Percentiles rank a stretch among this genome's conserved stretches.
These are phyloP conservation scores for Apodemus speciosus DNA, from an alignment of 2,113 vertebrate species.

Conservation along the genomic window DNA sequence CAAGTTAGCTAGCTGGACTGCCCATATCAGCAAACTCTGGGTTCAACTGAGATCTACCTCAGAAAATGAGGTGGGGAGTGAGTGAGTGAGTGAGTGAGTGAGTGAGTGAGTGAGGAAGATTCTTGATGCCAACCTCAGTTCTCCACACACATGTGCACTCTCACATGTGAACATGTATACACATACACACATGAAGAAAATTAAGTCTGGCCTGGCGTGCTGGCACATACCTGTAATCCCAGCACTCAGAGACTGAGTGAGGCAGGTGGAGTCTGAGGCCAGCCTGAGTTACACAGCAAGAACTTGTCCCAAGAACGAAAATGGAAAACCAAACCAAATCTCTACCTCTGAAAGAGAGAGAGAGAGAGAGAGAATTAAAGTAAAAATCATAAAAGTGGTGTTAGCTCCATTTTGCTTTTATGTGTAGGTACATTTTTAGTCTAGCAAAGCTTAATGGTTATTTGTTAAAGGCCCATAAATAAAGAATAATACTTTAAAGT, in stretches of 20 bases:
- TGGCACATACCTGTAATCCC: neutral
- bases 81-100: neutral
- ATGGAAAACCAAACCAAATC: neutral
- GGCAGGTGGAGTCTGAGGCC: neutral
- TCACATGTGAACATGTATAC: no score
- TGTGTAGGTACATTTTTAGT: neutral
- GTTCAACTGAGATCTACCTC: neutral
- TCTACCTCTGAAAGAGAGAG: neutral
- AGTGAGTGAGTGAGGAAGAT: neutral
- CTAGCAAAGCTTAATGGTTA: neutral
- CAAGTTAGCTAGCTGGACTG: neutral
- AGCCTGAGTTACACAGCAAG: neutral
- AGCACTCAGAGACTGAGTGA: neutral
- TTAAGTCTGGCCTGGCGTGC: neutral
- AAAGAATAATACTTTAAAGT: neutral
- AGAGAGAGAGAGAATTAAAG: neutral
- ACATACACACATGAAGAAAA: neutral
- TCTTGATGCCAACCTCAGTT: neutral
- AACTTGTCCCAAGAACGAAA: neutral
- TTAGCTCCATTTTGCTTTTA: neutral
- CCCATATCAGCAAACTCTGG: neutral
- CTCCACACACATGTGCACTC: neutral
- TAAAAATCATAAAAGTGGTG: neutral
- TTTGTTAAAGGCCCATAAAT: neutral
- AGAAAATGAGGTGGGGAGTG: neutral